Evolutionary conservation across 2,797 vertebrate genomes (phyloP).

Genomic region (Hapalemur alaotrensis): DNA sequence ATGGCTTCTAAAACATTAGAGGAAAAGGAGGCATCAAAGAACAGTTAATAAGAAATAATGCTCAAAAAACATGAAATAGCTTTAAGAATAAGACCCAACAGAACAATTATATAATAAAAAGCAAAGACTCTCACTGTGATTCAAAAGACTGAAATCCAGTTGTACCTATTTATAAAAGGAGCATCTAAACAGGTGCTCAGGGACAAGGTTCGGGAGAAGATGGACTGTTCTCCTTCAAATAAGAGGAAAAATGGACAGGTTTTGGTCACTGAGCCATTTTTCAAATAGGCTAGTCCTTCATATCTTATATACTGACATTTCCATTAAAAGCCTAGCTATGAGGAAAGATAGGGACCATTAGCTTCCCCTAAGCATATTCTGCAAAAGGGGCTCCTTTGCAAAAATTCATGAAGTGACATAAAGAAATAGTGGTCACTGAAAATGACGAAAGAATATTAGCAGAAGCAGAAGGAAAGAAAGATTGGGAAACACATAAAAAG

Average conservation of each 20-base stretch:
- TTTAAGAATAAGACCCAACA: background rate
- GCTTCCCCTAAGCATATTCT: background rate
- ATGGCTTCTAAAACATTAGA: background rate
- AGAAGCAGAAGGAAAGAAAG: background rate
- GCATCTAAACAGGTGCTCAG: background rate
- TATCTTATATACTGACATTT: background rate
- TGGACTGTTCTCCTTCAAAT: background rate
- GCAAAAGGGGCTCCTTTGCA: background rate
- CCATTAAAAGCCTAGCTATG: background rate
- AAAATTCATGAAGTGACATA: background rate
- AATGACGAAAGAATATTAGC: background rate
- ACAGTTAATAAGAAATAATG: background rate
- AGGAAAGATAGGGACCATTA: background rate
- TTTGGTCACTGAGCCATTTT: background rate
- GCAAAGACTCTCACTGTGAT: background rate
- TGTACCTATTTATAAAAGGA: background rate
- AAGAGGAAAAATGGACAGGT: background rate
- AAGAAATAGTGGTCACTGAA: background rate
- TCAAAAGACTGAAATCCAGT: background rate
- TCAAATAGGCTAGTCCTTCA: background rate
- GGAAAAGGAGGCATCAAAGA: background rate
- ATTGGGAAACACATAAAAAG: background rate
- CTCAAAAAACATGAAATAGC: background rate
- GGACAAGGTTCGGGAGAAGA: background rate
- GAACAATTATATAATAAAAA: constrained; percentile 8